Evolutionary conservation across 2,113 vertebrate genomes (phyloP).

Genomic region (Turnix velox): DNA sequence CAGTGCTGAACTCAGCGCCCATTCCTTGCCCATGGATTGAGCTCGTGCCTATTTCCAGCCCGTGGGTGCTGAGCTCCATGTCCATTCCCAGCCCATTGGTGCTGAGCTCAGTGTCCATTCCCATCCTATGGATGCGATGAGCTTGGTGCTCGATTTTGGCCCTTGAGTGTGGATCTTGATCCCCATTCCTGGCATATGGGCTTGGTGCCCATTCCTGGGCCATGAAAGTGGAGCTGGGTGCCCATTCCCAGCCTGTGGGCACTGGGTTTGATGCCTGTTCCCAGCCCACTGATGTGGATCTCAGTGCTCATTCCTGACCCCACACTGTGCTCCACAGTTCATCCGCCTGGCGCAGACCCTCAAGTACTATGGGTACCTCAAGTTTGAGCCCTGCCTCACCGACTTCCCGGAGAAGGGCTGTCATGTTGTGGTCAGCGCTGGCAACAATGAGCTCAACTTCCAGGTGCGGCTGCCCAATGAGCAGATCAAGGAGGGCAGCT

Average conservation of each 20-base stretch:
- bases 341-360: conserved; percentile 94
- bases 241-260: rapidly evolving
- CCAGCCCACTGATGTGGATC: no score
- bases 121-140: no score
- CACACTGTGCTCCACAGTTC: conserved; percentile 73
- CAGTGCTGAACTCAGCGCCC: no score
- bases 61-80: no score
- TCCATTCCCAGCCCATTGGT: no score
- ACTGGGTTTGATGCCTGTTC: no score
- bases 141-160: no score
- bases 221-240: rapidly evolving
- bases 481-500: conserved; percentile 96
- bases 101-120: no score
- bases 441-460: conserved; percentile 98
- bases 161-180: no score
- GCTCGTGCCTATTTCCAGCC: no score
- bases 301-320: rapidly evolving
- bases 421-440: conserved; percentile 92
- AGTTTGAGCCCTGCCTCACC: conserved; percentile 94
- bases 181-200: no score
- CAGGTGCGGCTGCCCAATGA: conserved; percentile 93
- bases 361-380: conserved; percentile 95
- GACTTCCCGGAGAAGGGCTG: conserved; percentile 98
- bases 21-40: no score
- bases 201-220: not conserved